Conservation (phyloP, 2,797 vertebrate genomes). For the Eulemur mongoz region DNA sequence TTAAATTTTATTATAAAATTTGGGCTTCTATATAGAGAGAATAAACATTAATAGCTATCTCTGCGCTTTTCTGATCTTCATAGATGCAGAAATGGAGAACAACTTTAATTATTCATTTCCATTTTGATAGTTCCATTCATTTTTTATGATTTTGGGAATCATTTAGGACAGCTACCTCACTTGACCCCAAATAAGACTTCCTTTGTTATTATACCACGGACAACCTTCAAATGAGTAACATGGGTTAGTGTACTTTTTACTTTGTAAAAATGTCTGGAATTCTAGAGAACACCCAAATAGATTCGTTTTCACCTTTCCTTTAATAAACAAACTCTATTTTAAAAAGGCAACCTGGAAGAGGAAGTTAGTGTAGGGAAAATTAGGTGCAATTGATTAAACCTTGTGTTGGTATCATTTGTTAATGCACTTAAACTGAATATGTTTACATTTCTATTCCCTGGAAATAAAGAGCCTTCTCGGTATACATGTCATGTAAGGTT, state of each 20-base stretch:
- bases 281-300: not conserved
- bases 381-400: not conserved
- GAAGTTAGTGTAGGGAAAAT: slow-evolving; percentile 1
- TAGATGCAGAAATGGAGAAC: slow-evolving; percentile 19
- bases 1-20: slow-evolving; percentile 15
- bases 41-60: slow-evolving; percentile 18
- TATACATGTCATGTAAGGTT: not conserved
- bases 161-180: slow-evolving; percentile 29
- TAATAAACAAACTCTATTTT: not conserved
- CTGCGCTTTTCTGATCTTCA: slow-evolving; percentile 6
- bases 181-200: not conserved
- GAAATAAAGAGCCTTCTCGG: not conserved
- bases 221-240: slow-evolving; percentile 14
- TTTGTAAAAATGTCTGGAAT: not conserved
- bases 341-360: not conserved
- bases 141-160: slow-evolving; percentile 60
- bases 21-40: not conserved
- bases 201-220: not conserved
- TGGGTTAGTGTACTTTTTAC: slow-evolving; percentile 3
- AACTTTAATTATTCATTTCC: slow-evolving; percentile 69
- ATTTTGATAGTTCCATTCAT: slow-evolving; percentile 46
- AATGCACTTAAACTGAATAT: not conserved
- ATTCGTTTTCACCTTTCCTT: not conserved
- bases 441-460: not conserved
- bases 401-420: not conserved